A percentile compares a stretch with the other conserved stretches of the same genome.
Evolutionary conservation across 1,140 invertebrate genomes (phyloP).

Genomic region (Globodera ellingtonae): DNA sequence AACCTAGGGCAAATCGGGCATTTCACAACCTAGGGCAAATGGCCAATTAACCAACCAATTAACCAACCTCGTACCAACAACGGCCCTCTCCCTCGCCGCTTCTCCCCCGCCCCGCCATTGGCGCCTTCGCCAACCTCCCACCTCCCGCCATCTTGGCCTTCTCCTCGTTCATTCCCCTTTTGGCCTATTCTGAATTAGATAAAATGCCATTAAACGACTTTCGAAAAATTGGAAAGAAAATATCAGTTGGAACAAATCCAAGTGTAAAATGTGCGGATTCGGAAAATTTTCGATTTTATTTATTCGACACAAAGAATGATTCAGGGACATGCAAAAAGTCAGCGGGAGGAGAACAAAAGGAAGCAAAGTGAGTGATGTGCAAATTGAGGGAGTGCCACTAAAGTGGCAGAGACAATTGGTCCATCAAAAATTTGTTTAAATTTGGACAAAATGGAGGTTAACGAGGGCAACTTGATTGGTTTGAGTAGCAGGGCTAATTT

Average conservation of each 20-base stretch:
- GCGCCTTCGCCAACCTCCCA: not conserved
- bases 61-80: not conserved
- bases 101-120: not conserved
- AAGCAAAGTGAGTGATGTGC: not conserved
- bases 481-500: not conserved
- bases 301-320: not conserved
- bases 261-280: not conserved
- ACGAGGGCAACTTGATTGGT: not conserved
- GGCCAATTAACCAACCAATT: too few relatives aligned
- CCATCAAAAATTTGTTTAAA: too few relatives aligned
- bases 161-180: not conserved
- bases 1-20: too few relatives aligned
- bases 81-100: not conserved
- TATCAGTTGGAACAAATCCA: slow-evolving; percentile 13
- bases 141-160: not conserved
- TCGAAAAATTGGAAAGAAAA: slow-evolving; percentile 11
- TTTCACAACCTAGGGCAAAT: too few relatives aligned
- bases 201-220: not conserved
- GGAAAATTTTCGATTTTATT: not conserved
- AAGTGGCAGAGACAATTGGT: not conserved
- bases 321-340: not conserved
- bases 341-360: not conserved
- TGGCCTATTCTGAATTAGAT: not conserved
- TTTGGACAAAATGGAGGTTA: too few relatives aligned
- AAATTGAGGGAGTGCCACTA: not conserved